phyloP scores from a whole-genome alignment of 2,113 vertebrate genomes.

The Austrofundulus limnaeus region DNA sequence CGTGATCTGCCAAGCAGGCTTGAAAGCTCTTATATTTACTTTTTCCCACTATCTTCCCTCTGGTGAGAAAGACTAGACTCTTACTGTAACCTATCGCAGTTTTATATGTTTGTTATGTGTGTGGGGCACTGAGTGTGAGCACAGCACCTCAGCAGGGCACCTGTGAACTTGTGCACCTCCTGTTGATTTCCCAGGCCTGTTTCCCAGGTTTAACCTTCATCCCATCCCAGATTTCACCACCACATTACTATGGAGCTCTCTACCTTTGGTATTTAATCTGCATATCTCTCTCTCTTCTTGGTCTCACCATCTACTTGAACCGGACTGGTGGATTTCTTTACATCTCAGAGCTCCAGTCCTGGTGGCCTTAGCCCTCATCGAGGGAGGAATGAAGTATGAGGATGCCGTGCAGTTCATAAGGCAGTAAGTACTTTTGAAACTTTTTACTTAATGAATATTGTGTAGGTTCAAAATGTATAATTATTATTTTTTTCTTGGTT shows the following conservation, averaged over 20 bases:
- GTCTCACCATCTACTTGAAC: conserved; percentile 40
- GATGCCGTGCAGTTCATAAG: conserved; percentile 99
- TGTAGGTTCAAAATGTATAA: too few species aligned
- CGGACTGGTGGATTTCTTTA: conserved; percentile 45
- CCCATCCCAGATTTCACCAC: conserved; percentile 3
- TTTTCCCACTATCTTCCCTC: conserved; percentile 26
- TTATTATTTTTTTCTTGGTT: too few species aligned
- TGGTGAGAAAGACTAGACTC: conserved; percentile 54
- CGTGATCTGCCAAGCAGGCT: conserved; percentile 14
- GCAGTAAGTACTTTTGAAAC: conserved; percentile 85
- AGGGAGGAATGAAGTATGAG: conserved; percentile 98
- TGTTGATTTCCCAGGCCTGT: conserved; percentile 73
- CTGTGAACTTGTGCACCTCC: conserved; percentile 53
- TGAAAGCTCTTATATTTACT: conserved; percentile 28
- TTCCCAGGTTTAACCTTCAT: conserved; percentile 64
- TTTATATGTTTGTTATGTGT: conserved; percentile 25
- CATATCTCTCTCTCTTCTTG: conserved; percentile 40
- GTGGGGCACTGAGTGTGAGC: conserved; percentile 32
- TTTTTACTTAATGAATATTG: too few species aligned
- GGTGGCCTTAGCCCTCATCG: conserved; percentile 97
- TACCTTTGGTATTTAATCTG: conserved; percentile 67
- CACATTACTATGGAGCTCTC: conserved; percentile 56
- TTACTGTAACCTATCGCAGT: conserved; percentile 62
- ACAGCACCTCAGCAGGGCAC: conserved; percentile 48
- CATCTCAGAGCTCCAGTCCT: conserved; percentile 91